Evolutionary conservation across 2,113 vertebrate genomes (phyloP).

Genomic region (Paracanthobrama guichenoti): DNA sequence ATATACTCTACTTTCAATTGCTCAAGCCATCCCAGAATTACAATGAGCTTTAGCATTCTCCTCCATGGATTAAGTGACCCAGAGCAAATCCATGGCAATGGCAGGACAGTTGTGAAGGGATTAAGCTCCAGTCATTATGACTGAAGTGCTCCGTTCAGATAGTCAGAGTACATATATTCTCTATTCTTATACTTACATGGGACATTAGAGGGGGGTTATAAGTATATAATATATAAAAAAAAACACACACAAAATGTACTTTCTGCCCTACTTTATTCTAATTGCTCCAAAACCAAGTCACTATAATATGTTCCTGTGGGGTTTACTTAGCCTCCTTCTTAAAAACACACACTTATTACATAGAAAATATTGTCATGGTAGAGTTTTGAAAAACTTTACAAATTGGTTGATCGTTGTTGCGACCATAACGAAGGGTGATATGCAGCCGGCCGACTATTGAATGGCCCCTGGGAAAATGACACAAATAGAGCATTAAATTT

Average conservation of each 20-base stretch:
- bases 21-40: constrained; percentile 60
- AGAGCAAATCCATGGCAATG: constrained; percentile 72
- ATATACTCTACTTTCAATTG: constrained; percentile 18
- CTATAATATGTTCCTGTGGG: neutral
- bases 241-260: constrained; percentile 49
- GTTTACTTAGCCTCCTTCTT: neutral
- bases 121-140: constrained; percentile 70
- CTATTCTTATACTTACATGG: constrained; percentile 2
- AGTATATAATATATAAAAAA: too few species aligned
- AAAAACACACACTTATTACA: constrained; percentile 1
- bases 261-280: constrained; percentile 41
- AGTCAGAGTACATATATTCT: constrained; percentile 24
- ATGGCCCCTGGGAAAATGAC: constrained; percentile 66
- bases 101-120: constrained; percentile 66
- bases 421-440: constrained; percentile 13
- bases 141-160: constrained; percentile 50
- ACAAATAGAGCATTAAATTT: constrained; percentile 79
- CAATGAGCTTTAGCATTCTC: constrained; percentile 66
- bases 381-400: neutral
- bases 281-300: constrained; percentile 41
- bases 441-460: constrained; percentile 58
- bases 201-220: constrained; percentile 16
- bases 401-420: neutral
- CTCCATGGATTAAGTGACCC: constrained; percentile 73
- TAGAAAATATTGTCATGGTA: neutral